These are phyloP conservation scores for Clivina fossor DNA, from an alignment of 2,888 invertebrate genomes.

Conservation along the genomic window DNA sequence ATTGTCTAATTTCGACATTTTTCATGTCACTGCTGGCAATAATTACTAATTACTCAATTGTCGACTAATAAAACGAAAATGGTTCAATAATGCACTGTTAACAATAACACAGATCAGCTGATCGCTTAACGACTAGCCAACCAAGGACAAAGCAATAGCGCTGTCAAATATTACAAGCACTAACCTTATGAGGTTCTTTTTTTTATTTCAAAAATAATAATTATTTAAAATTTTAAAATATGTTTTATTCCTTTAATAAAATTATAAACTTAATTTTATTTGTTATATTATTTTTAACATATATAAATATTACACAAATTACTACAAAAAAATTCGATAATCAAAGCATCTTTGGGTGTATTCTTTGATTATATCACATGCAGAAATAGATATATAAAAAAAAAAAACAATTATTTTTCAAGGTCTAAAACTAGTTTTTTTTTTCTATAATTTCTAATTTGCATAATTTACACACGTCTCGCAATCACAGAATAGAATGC, in stretches of 20 bases:
- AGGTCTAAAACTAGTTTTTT: slow-evolving; percentile 7
- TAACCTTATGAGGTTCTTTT: slow-evolving; percentile 4
- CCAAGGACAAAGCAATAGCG: slow-evolving; percentile 26
- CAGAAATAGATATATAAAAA: slow-evolving; percentile 10
- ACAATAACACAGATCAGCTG: slow-evolving; percentile 50
- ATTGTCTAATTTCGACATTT: slow-evolving; percentile 7
- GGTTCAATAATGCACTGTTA: slow-evolving; percentile 31
- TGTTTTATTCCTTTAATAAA: neutral
- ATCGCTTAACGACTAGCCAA: slow-evolving; percentile 42
- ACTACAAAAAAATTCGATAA: neutral
- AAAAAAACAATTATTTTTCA: slow-evolving; percentile 1
- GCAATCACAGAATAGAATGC: too few relatives aligned
- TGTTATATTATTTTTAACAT: slow-evolving; percentile 1
- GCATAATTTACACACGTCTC: too few relatives aligned
- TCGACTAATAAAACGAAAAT: slow-evolving; percentile 13
- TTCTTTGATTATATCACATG: slow-evolving; percentile 11
- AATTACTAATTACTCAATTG: slow-evolving; percentile 7
- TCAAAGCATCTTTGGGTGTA: slow-evolving; percentile 1
- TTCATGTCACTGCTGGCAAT: slow-evolving; percentile 13
- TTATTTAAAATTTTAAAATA: neutral
- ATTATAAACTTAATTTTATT: slow-evolving; percentile 2
- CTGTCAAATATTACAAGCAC: slow-evolving; percentile 20
- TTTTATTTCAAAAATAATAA: slow-evolving; percentile 5
- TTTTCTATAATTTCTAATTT: too few relatives aligned
- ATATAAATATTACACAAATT: too few relatives aligned